These are phyloP conservation scores for Eclectus roratus DNA, from an alignment of 2,113 vertebrate species.

Conservation along the genomic window DNA sequence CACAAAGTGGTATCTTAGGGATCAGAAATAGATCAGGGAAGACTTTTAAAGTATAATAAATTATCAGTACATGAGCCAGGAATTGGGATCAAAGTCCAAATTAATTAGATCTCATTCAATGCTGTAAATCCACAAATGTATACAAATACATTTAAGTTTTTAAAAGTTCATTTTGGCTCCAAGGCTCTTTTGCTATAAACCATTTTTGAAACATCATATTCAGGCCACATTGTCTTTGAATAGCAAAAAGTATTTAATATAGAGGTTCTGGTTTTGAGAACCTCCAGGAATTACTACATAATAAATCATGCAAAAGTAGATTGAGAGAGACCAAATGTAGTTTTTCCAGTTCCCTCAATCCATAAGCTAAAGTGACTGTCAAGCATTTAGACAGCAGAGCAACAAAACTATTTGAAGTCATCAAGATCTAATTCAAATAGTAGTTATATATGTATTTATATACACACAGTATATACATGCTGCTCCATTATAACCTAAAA, in stretches of 20 bases:
- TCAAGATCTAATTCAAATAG: background rate
- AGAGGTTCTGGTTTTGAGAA: background rate
- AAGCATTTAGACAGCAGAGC: background rate
- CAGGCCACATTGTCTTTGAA: background rate
- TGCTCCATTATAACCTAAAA: background rate
- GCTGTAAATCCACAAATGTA: background rate
- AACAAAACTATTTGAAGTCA: background rate
- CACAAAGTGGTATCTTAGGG: background rate
- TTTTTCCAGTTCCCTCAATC: background rate
- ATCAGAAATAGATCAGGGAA: background rate
- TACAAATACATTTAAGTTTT: background rate
- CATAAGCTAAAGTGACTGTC: background rate
- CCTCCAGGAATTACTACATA: background rate
- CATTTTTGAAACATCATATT: background rate
- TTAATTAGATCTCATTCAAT: background rate
- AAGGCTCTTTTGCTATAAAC: background rate
- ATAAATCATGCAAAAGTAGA: background rate
- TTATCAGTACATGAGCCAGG: background rate
- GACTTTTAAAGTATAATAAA: background rate
- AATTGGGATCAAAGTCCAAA: background rate
- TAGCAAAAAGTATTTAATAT: background rate
- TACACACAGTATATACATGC: background rate
- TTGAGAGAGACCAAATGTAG: background rate
- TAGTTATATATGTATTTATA: background rate
- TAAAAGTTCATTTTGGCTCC: background rate